A percentile compares a stretch with the other conserved stretches of the same genome.
Evolutionary conservation across 2,113 vertebrate species (phyloP).

Genomic region (Nerophis lumbriciformis): DNA sequence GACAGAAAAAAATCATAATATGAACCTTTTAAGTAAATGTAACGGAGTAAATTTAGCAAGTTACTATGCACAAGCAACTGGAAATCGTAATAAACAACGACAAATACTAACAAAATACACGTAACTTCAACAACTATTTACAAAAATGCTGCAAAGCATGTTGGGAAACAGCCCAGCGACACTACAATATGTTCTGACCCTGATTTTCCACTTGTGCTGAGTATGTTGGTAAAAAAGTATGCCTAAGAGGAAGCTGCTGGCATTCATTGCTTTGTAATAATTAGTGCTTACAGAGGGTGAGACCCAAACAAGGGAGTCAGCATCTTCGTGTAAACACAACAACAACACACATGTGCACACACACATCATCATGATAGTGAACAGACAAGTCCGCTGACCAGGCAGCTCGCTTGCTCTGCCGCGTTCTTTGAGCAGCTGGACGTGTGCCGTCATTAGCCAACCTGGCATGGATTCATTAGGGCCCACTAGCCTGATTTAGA

Average conservation of each 20-base stretch:
- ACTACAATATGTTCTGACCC: too few species aligned
- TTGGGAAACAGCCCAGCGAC: too few species aligned
- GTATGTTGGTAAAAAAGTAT: background rate
- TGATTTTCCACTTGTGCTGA: background rate
- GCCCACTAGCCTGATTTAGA: slow-evolving; percentile 20
- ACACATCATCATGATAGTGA: slow-evolving; percentile 13
- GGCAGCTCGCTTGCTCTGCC: slow-evolving; percentile 37
- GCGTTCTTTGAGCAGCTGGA: slow-evolving; percentile 31
- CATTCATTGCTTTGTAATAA: slow-evolving; percentile 16
- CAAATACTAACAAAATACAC: too few species aligned
- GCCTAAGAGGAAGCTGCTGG: slow-evolving; percentile 8
- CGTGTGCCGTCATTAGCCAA: slow-evolving; percentile 39
- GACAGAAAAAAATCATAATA: too few species aligned
- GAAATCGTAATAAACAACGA: too few species aligned
- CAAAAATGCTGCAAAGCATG: too few species aligned
- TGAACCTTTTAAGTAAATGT: too few species aligned
- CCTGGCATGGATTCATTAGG: slow-evolving; percentile 40
- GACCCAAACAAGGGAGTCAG: slow-evolving; percentile 21
- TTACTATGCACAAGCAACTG: too few species aligned
- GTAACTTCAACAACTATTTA: too few species aligned
- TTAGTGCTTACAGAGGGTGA: slow-evolving; percentile 13
- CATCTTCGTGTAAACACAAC: slow-evolving; percentile 28
- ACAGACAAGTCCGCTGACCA: slow-evolving; percentile 50
- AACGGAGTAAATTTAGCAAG: too few species aligned
- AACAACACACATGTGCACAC: slow-evolving; percentile 12